Base-by-base conservation (phyloP, 2,113 vertebrate genomes). In the Colossoma macropomum region DNA sequence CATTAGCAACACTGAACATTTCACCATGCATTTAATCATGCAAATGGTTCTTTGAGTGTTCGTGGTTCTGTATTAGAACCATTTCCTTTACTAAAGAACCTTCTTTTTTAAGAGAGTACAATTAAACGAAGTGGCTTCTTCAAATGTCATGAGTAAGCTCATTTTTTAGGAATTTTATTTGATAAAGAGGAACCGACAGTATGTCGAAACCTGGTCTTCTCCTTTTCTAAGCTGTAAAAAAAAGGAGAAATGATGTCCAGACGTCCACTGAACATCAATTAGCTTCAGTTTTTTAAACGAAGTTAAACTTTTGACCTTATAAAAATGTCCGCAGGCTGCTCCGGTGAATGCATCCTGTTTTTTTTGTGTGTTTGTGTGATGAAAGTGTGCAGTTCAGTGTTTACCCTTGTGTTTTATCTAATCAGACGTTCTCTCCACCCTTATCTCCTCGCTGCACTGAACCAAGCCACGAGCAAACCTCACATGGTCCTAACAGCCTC, bases 181-280 rank as follows among this genome's bases (percentile, higher is more conserved):
- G 11, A 19, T 17, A 27, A 25, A 23, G 72, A 69, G 89, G 88
- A 93, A 90, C 86, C 86, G 80, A 0, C 16, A 80, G n/a, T 80
- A 34, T 90, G 82, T 89, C 54, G 84, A 84, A 93, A 92, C 86
- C 41, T 32, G 34, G 21, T 77, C 85, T 90, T 91, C 90, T 88
- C 77, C 87, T 75, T 38, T 62, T 27, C 60, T 48, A 81, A 73
- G 25, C 59, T 66, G 41, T 48, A 2, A 60, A 78, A 45, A 50
- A 38, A 19, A n/a, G n/a, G 59, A 50, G 19, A 19, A 12, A 23
- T 45, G 23, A 16, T 69, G 3, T 21, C 1, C 50, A 52, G 50
- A 52, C 15, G 2, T 45, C 10, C 52, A 54, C 52, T 54, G 52
- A 19, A 21, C 15, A 17, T 52, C 6, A 7, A 59, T 59, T 59